Conservation (phyloP, 1,140 invertebrate species). For the Drosophila yakuba region DNA sequence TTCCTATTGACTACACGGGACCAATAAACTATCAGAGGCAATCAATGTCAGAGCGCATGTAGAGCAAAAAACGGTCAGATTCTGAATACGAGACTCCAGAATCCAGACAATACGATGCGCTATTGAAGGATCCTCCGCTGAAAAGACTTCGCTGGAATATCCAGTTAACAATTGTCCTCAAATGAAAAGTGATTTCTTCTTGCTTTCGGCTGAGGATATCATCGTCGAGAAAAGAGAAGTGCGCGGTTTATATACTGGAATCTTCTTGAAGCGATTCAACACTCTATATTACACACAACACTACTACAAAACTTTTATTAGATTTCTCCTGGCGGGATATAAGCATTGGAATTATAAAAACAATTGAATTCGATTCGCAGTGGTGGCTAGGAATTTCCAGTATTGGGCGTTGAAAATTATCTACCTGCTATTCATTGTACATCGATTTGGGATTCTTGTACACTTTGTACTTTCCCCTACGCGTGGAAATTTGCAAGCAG, state of each 20-base stretch:
- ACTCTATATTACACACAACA: conserved; percentile 9
- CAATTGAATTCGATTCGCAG: conserved; percentile 48
- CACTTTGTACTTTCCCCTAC: conserved; percentile 3
- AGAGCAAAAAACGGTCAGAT: conserved; percentile 57
- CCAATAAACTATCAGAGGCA: conserved; percentile 72
- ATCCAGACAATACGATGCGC: conserved; percentile 26
- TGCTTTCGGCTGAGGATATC: conserved; percentile 43
- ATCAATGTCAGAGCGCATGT: conserved; percentile 71
- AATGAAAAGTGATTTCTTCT: conserved; percentile 73
- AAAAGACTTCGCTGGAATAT: conserved; percentile 76
- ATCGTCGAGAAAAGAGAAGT: conserved; percentile 7
- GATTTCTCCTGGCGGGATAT: conserved; percentile 23
- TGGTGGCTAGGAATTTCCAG: conserved; percentile 24
- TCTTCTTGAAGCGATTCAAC: background rate
- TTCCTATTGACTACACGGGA: conserved; percentile 9
- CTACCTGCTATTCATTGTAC: conserved; percentile 44
- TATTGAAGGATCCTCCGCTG: conserved; percentile 31
- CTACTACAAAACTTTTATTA: conserved; percentile 1
- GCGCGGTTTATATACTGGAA: conserved; percentile 19
- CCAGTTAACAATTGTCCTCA: conserved; percentile 54
- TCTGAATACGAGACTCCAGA: conserved; percentile 2
- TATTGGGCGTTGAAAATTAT: conserved; percentile 42
- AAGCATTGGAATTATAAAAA: conserved; percentile 30
- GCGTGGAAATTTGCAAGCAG: conserved; percentile 50
- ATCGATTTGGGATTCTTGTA: conserved; percentile 21